phyloP scores from a whole-genome alignment of 2,888 invertebrate genomes.

The Caenorhabditis sp. region DNA sequence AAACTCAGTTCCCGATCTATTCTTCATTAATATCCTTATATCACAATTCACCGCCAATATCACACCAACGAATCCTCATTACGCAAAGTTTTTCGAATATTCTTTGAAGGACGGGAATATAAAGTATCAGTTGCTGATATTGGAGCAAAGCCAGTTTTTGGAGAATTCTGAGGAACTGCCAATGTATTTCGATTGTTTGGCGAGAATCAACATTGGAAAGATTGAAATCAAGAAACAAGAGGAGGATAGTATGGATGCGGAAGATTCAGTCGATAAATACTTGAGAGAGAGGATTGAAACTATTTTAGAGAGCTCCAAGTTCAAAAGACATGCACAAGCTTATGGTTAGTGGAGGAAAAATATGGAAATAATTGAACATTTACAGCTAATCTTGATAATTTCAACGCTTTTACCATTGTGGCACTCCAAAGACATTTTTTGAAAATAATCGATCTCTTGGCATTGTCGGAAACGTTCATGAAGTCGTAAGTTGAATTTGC shows the following conservation, averaged over 20 bases:
- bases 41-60: background rate
- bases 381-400: background rate
- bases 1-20: background rate
- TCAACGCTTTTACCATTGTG: constrained; percentile 7
- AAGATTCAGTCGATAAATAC: background rate
- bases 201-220: background rate
- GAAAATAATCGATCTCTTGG: constrained; percentile 17
- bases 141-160: background rate
- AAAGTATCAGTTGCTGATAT: background rate
- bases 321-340: background rate
- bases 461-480: constrained; percentile 17
- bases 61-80: background rate
- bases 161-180: background rate
- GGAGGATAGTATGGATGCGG: background rate
- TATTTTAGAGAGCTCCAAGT: background rate
- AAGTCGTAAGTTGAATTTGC: constrained; percentile 11
- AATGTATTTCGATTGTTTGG: background rate
- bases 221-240: background rate
- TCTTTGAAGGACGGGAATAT: background rate
- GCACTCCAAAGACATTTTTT: constrained; percentile 15
- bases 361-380: no score
- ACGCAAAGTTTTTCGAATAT: background rate
- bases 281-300: background rate
- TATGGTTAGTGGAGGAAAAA: no score
- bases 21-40: background rate